Percentiles rank a stretch among this genome's conserved stretches.
Conservation (phyloP, 1,140 invertebrate species). For the Bombus sibiricus region DNA sequence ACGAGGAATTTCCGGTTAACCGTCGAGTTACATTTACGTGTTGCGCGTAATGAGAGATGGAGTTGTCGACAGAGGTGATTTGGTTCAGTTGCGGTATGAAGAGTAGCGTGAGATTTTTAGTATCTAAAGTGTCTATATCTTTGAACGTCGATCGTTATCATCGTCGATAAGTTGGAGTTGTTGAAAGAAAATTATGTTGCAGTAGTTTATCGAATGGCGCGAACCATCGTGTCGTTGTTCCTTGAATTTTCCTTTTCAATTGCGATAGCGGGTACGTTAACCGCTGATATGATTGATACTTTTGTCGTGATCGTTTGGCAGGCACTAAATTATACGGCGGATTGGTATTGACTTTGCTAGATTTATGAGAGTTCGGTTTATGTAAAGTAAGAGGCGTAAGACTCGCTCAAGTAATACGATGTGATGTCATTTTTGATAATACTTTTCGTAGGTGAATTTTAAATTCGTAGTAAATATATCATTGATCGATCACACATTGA, state of each 20-base stretch:
- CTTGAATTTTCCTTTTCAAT: too few species aligned
- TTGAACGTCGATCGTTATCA: too few species aligned
- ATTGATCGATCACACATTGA: neutral
- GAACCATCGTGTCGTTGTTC: neutral
- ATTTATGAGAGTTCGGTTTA: neutral
- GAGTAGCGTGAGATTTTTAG: neutral
- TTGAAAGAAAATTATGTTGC: neutral
- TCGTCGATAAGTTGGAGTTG: neutral
- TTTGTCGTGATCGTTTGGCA: constrained; percentile 14
- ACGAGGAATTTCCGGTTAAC: neutral
- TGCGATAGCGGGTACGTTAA: neutral
- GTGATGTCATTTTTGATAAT: neutral
- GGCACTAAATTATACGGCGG: constrained; percentile 9
- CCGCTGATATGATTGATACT: neutral
- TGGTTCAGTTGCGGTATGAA: neutral
- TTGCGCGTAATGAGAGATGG: neutral
- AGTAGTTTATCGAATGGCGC: neutral
- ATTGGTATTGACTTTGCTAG: constrained; percentile 4
- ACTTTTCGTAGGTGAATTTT: neutral
- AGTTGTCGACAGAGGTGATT: neutral
- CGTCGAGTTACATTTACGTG: neutral
- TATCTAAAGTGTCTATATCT: too few species aligned
- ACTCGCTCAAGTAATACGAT: neutral
- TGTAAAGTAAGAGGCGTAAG: neutral
- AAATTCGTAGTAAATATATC: neutral